Evolutionary conservation across 2,113 vertebrate genomes (phyloP).

Genomic region (Leuciscus idus): DNA sequence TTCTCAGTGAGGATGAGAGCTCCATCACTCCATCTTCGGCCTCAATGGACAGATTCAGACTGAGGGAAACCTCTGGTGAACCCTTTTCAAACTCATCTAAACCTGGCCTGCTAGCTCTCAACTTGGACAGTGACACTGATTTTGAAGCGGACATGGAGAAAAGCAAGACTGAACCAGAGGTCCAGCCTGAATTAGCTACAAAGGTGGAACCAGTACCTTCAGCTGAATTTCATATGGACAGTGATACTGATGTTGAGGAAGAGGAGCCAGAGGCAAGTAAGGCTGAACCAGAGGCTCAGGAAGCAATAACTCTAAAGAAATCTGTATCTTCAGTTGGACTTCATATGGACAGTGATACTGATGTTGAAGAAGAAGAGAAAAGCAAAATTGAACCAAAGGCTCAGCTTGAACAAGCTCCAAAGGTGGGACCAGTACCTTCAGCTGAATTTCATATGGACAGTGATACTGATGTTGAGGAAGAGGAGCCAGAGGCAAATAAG

Average conservation of each 20-base stretch:
- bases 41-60: conserved; percentile 55
- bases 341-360: conserved; percentile 70
- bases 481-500: conserved; percentile 39
- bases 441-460: conserved; percentile 65
- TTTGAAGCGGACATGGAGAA: conserved; percentile 59
- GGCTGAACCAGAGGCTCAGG: neutral
- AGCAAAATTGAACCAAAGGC: conserved; percentile 13
- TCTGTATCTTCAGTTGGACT: conserved; percentile 41
- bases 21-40: conserved; percentile 64
- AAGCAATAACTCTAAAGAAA: neutral
- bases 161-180: neutral
- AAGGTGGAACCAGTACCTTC: conserved; percentile 35
- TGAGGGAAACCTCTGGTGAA: conserved; percentile 54
- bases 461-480: conserved; percentile 71
- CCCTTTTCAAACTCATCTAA: conserved; percentile 26
- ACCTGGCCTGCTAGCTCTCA: conserved; percentile 54
- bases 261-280: conserved; percentile 40
- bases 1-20: conserved; percentile 75
- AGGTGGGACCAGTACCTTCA: neutral
- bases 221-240: conserved; percentile 66
- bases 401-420: conserved; percentile 41
- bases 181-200: neutral
- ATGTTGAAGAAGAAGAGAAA: conserved; percentile 39
- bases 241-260: conserved; percentile 72
- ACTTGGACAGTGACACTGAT: conserved; percentile 73